Percentiles rank a stretch among this genome's conserved stretches.
Conservation (phyloP, 1,140 invertebrate genomes). For the roundworm (Caenorhabditis elegans) region WBcel235 BX284604.4:2806001-2806500, state of each 20-base stretch:
- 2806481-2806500: too few relatives aligned
- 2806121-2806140: background rate
- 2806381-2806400: too few relatives aligned
- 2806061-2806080: background rate
- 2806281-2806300: too few relatives aligned
- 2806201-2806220: background rate
- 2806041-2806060: background rate
- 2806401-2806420: too few relatives aligned
- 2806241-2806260: background rate
- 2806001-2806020: background rate
- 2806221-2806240: background rate
- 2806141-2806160: background rate
- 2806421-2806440: too few relatives aligned
- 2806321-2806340: too few relatives aligned
- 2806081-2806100: background rate
- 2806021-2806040: background rate
- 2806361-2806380: too few relatives aligned
- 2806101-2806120: background rate
- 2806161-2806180: background rate
- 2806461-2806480: too few relatives aligned
- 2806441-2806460: too few relatives aligned
- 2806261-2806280: too few relatives aligned
- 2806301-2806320: too few relatives aligned
- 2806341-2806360: background rate
- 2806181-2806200: background rate